phyloP scores from a whole-genome alignment of 2,797 vertebrate genomes.

The Enteromius treurensis region DNA sequence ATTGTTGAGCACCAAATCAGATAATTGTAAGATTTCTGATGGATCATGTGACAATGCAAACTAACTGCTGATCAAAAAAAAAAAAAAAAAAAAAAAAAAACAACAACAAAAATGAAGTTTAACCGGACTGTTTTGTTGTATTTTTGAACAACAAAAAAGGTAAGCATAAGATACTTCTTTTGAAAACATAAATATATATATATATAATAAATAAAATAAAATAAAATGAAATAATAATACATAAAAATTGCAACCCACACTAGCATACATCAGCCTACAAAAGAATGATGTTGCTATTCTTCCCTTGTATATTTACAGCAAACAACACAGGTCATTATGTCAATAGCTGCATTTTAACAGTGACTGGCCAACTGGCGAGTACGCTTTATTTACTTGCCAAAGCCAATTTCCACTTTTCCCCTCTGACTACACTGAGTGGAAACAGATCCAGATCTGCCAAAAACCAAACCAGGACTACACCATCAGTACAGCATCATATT shows the following conservation, averaged over 20 bases:
- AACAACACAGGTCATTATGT: constrained; percentile 3
- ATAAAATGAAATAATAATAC: no score
- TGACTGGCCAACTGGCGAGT: constrained; percentile 12
- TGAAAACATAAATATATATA: not conserved
- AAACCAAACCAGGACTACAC: not conserved
- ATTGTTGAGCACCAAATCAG: not conserved
- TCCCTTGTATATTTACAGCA: constrained; percentile 2
- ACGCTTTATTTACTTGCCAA: constrained; percentile 28
- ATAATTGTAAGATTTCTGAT: not conserved
- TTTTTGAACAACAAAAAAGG: not conserved
- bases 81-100: not conserved
- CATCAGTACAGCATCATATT: constrained; percentile 7
- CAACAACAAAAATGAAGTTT: no score
- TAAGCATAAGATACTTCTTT: not conserved
- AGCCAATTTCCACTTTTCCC: constrained; percentile 28
- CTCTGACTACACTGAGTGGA: constrained; percentile 24
- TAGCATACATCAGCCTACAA: not conserved
- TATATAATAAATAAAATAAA: not conserved
- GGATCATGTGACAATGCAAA: not conserved
- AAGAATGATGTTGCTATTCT: not conserved
- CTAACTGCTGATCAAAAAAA: not conserved
- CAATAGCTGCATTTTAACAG: constrained; percentile 9
- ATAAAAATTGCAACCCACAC: not conserved
- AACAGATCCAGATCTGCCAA: constrained; percentile 27
- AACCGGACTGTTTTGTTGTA: not conserved